Base-by-base conservation (phyloP, 2,797 vertebrate species). In the Pantherophis vulpinus region DNA sequence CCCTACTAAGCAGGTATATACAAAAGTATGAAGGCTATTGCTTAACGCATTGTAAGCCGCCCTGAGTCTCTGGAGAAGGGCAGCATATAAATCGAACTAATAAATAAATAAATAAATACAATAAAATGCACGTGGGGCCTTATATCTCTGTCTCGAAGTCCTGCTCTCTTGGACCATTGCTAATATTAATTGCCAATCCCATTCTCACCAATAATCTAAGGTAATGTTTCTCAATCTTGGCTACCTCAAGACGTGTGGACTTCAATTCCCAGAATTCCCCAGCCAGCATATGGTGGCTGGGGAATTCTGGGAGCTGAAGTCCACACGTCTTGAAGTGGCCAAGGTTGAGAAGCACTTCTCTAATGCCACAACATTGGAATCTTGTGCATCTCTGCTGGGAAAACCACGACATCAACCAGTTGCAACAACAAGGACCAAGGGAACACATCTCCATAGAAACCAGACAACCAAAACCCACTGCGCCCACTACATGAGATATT, bases 361-460 rank as follows among this genome's bases (percentile, higher is more conserved):
- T 3, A 6, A 20, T 59, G 51, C 37, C 55, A 87, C 29, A 74
- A 25, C n/a, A 87, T 13, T 13, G 59, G 9, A 47, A 91, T 5
- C 3, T 56, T 90, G 56, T 47, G 4, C 29, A 66, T 70, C 20
- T 29, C 51, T 51, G 88, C 54, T 63, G 60, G 58, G 56, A 3
- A 87, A 87, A 91, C 29, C 54, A 60, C 87, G 29, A 7, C 37
- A 9, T 42, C n/a, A 5, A 74, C 51, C 87, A 23, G 27, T 88
- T 59, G 20, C 89, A 79, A 51, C 70, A 63, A 61, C 54, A 29
- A n/a, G 60, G 25, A 87, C 32, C 42, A 37, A 47, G 86, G 37
- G 70, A 93, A 94, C 91, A 95, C 94, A 97, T 97, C 93, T 95
- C 96, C 92, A 97, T 94, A 93, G 96, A 97, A 97, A 97, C 96